Percentiles rank a stretch among this genome's conserved stretches.
These are phyloP conservation scores for Willowsia nigromaculata DNA, from an alignment of 2,888 invertebrate species.

Conservation along the genomic window DNA sequence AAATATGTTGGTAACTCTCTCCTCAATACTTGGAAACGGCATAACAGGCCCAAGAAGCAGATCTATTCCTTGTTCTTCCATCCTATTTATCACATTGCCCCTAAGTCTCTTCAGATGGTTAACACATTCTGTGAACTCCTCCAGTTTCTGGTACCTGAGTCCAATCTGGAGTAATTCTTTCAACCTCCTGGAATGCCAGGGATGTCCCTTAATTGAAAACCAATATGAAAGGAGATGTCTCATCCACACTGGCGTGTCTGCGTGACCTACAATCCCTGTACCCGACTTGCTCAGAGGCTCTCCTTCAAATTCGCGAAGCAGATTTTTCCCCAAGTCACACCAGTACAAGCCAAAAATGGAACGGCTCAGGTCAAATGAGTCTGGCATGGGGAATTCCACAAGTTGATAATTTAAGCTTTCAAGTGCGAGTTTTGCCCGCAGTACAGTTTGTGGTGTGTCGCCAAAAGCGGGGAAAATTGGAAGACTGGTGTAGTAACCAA, in stretches of 20 bases:
- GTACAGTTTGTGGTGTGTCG: slow-evolving; percentile 50
- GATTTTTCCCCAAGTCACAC: slow-evolving; percentile 46
- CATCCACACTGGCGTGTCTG: slow-evolving; percentile 14
- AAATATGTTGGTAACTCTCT: slow-evolving; percentile 47
- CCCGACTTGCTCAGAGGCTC: slow-evolving; percentile 39
- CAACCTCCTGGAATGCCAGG: slow-evolving; percentile 24
- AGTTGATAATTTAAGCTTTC: slow-evolving; percentile 17
- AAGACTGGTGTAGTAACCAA: slow-evolving; percentile 53
- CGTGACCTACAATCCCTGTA: slow-evolving; percentile 25
- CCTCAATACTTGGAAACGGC: slow-evolving; percentile 67
- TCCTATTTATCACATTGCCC: slow-evolving; percentile 31
- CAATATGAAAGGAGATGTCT: neutral
- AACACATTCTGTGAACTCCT: slow-evolving; percentile 36
- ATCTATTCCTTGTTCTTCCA: slow-evolving; percentile 64
- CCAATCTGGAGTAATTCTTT: slow-evolving; percentile 24
- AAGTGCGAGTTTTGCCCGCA: slow-evolving; percentile 38
- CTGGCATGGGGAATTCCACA: slow-evolving; percentile 45
- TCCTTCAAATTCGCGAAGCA: slow-evolving; percentile 43
- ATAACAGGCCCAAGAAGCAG: slow-evolving; percentile 64
- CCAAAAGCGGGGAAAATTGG: slow-evolving; percentile 52
- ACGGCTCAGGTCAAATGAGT: slow-evolving; percentile 12
- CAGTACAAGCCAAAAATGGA: slow-evolving; percentile 21
- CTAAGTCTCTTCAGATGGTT: slow-evolving; percentile 18
- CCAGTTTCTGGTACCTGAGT: slow-evolving; percentile 13
- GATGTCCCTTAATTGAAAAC: neutral